Conservation (phyloP, 2,888 invertebrate species). For the Drosophila robusta region DNA sequence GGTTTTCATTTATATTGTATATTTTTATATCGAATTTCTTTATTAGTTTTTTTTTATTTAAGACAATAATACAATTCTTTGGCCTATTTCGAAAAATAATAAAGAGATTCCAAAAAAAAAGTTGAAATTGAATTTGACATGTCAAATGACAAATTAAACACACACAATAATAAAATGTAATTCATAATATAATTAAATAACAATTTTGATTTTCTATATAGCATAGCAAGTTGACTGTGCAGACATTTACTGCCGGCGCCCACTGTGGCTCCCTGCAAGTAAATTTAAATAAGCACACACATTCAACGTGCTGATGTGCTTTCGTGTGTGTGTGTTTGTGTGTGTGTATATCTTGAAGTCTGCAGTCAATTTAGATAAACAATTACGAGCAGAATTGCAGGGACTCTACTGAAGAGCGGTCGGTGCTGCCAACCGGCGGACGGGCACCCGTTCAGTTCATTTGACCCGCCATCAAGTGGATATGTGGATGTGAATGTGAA, state of each 20-base stretch:
- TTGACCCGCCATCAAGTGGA: slow-evolving; percentile 71
- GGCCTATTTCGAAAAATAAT: too few species aligned
- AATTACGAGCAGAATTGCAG: slow-evolving; percentile 74
- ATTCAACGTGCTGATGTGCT: background rate
- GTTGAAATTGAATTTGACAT: too few species aligned
- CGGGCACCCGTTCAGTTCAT: slow-evolving; percentile 67
- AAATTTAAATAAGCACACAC: slow-evolving; percentile 34
- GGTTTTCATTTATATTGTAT: too few species aligned
- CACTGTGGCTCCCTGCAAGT: slow-evolving; percentile 40
- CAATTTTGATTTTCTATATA: too few species aligned
- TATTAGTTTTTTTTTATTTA: too few species aligned
- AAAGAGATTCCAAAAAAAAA: too few species aligned
- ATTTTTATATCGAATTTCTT: too few species aligned
- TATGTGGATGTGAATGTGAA: slow-evolving; percentile 18
- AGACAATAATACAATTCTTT: too few species aligned
- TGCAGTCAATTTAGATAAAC: slow-evolving; percentile 77
- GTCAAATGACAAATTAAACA: too few species aligned
- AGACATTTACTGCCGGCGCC: slow-evolving; percentile 22
- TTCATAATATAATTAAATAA: too few species aligned
- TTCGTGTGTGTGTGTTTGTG: slow-evolving; percentile 1
- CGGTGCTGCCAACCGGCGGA: slow-evolving; percentile 1
- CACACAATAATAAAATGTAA: too few species aligned
- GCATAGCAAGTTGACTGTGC: too few species aligned
- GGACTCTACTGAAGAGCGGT: slow-evolving; percentile 18
- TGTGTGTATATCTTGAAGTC: slow-evolving; percentile 40